Base-by-base conservation (phyloP, 2,113 vertebrate species). In the Beaufortia kweichowensis region DNA sequence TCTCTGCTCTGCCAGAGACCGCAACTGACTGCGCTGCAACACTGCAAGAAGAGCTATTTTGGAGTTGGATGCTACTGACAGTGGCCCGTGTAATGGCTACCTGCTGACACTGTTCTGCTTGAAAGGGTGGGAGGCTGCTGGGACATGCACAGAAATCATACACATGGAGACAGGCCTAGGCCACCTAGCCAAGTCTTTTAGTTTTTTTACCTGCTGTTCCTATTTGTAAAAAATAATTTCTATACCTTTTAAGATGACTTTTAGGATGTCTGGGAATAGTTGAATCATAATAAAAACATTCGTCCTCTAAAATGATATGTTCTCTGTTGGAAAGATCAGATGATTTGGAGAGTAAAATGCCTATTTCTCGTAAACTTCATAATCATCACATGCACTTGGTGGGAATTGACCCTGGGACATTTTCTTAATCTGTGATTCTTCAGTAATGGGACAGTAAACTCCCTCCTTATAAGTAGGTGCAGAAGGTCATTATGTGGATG, bases 391-490 rank as follows among this genome's bases (percentile, higher is more conserved):
- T 21, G 26, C n/a, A 31, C 6, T 63, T 29, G 26, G n/a, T 48
- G 79, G 68, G 79, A 84, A 83, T 24, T 88, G 86, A 85, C 84
- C 86, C 53, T 15, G 63, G 29, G 41, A 48, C 64, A 10, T 6
- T 59, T 83, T 81, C 86, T 82, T 87, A 83, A 76, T 61, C 21
- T 41, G 84, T 65, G 72, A 50, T 74, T 24, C 29, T 59, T 81
- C 85, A 91, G 90, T 88, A 89, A 90, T 87, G 85, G 86, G 76
- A 66, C 79, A 23, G 33, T 86, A 87, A 89, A 88, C 89, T 80
- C 55, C 31, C 23, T 79, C 39, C 78, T 79, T 59, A 11, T n/a
- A 43, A 33, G 5, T 6, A 78, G 82, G 24, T 61, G 15, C 24
- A 31, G 70, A 61, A 31, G 56, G 41, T 80, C 80, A 77, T 77